Conservation (phyloP, 2,797 vertebrate genomes). For the Sarcophilus harrisii region DNA sequence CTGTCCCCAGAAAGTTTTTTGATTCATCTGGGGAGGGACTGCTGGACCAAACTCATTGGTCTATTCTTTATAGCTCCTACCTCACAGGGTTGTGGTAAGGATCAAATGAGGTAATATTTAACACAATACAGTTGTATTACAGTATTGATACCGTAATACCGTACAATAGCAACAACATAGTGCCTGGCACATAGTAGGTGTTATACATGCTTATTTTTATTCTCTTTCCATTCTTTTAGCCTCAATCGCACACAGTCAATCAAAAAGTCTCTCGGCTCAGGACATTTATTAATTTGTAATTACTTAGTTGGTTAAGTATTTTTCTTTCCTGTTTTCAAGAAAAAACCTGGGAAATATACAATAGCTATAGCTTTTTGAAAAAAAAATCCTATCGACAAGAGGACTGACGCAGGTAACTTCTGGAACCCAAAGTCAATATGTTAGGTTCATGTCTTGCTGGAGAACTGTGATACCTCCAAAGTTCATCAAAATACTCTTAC, state of each 20-base stretch:
- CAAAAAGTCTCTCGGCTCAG: not conserved
- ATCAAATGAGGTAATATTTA: slow-evolving; percentile 18
- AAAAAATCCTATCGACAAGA: not conserved
- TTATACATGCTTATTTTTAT: not conserved
- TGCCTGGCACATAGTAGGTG: not conserved
- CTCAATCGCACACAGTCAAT: not conserved
- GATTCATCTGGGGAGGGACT: not conserved
- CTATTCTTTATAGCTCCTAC: not conserved
- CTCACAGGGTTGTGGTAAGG: slow-evolving; percentile 11
- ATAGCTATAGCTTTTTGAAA: not conserved
- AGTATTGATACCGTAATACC: too few relatives aligned
- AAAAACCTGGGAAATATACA: not conserved
- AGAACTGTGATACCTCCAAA: not conserved
- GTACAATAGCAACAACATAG: not conserved
- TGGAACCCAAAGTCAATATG: not conserved
- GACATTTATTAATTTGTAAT: not conserved
- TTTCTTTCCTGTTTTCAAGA: slow-evolving; percentile 6
- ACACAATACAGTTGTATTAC: too few relatives aligned
- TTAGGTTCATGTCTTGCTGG: not conserved
- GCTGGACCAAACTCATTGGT: not conserved
- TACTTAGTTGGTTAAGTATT: not conserved
- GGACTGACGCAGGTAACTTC: not conserved
- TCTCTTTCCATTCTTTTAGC: not conserved
- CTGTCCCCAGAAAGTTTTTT: not conserved
- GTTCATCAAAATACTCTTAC: not conserved